A percentile compares a stretch with the other conserved stretches of the same genome.
These are phyloP conservation scores for Xiphydria camelus DNA, from an alignment of 2,888 invertebrate genomes.

Conservation along the genomic window DNA sequence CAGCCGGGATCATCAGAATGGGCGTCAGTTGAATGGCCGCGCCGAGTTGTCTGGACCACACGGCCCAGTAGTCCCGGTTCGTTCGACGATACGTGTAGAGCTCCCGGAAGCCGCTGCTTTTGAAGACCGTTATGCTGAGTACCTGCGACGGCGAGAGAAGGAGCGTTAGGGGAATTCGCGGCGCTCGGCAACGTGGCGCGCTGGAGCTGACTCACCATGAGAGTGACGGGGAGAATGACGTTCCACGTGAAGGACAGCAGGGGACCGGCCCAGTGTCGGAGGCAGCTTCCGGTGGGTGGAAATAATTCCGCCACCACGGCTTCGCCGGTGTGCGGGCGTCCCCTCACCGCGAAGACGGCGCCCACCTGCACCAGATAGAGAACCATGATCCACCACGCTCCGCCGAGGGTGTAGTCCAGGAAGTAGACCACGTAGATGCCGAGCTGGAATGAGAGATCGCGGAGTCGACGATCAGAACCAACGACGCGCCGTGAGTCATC, in stretches of 20 bases:
- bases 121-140: slow-evolving; percentile 71
- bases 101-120: slow-evolving; percentile 69
- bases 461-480: no score
- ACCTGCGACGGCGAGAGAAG: no score
- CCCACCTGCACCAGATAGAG: slow-evolving; percentile 76
- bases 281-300: slow-evolving; percentile 58
- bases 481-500: no score
- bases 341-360: slow-evolving; percentile 85
- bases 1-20: slow-evolving; percentile 72
- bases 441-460: slow-evolving; percentile 64
- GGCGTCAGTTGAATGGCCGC: slow-evolving; percentile 74
- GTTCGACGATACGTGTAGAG: slow-evolving; percentile 69
- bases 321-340: slow-evolving; percentile 84
- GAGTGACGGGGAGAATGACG: slow-evolving; percentile 78
- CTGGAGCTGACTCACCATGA: slow-evolving; percentile 70
- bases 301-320: slow-evolving; percentile 68
- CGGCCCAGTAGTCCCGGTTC: slow-evolving; percentile 73
- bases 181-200: no score
- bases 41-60: slow-evolving; percentile 79
- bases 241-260: slow-evolving; percentile 86
- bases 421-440: slow-evolving; percentile 84
- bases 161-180: no score
- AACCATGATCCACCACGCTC: slow-evolving; percentile 85
- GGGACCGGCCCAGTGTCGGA: slow-evolving; percentile 67
- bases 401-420: slow-evolving; percentile 81